Conservation (phyloP, 2,113 vertebrate species). For the Falco punctatus region DNA sequence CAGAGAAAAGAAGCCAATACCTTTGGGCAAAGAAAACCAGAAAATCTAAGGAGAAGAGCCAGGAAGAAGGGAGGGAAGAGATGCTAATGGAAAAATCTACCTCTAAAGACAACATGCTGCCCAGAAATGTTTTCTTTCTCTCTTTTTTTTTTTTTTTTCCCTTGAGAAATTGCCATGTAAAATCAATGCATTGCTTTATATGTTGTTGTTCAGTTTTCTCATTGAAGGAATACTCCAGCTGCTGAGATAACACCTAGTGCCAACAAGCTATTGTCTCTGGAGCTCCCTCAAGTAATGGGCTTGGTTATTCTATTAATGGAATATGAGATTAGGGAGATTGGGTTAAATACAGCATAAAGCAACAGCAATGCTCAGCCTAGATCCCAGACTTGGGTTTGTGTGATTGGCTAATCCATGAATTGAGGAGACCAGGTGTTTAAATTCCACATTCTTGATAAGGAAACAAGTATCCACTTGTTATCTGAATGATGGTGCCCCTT, state of each 20-base stretch:
- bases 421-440: not conserved
- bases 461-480: not conserved
- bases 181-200: not conserved
- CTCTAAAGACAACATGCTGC: not conserved
- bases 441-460: not conserved
- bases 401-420: not conserved
- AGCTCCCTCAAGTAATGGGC: not conserved
- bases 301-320: not conserved
- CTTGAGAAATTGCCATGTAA: not conserved
- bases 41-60: slow-evolving; percentile 14
- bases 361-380: not conserved
- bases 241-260: not conserved
- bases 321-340: not conserved
- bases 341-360: not conserved
- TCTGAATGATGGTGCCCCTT: not conserved
- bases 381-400: not conserved
- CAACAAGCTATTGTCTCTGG: not conserved
- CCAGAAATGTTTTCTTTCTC: not conserved
- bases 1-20: slow-evolving; percentile 34
- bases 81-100: slow-evolving; percentile 38
- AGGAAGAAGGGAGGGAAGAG: slow-evolving; percentile 17
- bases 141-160: not conserved
- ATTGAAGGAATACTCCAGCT: not conserved
- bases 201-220: not conserved
- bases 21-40: slow-evolving; percentile 38